Evolutionary conservation across 2,113 vertebrate species (phyloP).

Genomic region (Ciconia boyciana): DNA sequence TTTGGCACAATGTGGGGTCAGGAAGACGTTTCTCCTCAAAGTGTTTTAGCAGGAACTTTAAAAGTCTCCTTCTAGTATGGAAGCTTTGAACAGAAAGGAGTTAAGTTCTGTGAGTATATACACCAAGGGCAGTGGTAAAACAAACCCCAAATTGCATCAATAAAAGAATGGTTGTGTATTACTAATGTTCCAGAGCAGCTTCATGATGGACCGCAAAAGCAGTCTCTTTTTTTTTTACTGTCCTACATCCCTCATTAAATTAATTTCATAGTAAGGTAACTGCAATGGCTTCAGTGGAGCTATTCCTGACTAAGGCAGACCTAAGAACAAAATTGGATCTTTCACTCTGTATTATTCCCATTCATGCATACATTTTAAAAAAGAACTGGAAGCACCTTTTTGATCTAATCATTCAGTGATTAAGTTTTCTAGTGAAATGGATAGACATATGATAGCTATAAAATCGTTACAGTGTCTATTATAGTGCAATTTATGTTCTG

Average conservation of each 20-base stretch:
- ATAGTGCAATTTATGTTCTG: neutral
- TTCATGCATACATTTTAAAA: neutral
- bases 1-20: accelerated
- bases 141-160: neutral
- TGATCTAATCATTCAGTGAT: neutral
- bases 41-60: neutral
- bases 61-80: neutral
- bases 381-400: neutral
- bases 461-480: neutral
- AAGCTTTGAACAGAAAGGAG: neutral
- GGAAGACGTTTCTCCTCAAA: neutral
- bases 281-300: neutral
- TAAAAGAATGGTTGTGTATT: neutral
- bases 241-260: neutral
- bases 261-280: neutral
- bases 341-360: neutral
- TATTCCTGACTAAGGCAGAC: neutral
- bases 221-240: neutral
- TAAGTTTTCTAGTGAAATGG: neutral
- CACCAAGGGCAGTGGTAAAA: neutral
- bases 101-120: neutral
- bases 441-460: neutral
- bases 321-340: neutral
- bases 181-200: neutral
- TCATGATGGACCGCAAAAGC: neutral